Percentiles rank a stretch among this genome's conserved stretches.
Conservation (phyloP, 2,797 vertebrate genomes). For the Arrhamphus sclerolepis region DNA sequence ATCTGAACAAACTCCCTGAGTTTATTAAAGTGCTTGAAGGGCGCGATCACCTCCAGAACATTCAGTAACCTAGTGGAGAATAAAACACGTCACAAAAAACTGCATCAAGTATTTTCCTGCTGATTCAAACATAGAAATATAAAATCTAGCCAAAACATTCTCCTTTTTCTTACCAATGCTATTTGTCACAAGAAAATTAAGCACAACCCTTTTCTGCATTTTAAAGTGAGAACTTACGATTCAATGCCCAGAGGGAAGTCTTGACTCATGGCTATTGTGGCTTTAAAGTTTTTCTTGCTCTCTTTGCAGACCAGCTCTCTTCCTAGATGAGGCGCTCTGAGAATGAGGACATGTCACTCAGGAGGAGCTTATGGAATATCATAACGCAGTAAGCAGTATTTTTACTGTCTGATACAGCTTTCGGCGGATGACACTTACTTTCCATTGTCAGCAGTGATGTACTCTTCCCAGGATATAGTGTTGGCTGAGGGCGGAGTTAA, state of each 20-base stretch:
- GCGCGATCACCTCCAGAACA: conserved; percentile 98
- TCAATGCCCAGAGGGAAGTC: conserved; percentile 97
- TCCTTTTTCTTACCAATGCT: too few relatives aligned
- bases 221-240: conserved; percentile 84
- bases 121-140: background rate
- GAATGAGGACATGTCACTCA: background rate
- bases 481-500: conserved; percentile 91
- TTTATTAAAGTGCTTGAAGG: conserved; percentile 99
- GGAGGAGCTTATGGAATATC: too few relatives aligned
- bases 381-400: too few relatives aligned
- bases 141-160: background rate
- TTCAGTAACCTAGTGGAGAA: conserved; percentile 89
- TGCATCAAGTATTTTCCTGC: too few relatives aligned
- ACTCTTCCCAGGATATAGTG: conserved; percentile 97
- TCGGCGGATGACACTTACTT: conserved; percentile 82
- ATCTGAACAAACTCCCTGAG: conserved; percentile 99
- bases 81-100: background rate
- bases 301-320: conserved; percentile 98
- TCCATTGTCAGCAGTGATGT: conserved; percentile 93
- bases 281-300: conserved; percentile 99
- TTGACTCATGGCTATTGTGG: conserved; percentile 98
- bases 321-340: conserved; percentile 94
- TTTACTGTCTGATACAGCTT: too few relatives aligned
- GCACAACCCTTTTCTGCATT: background rate
- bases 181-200: too few relatives aligned